A percentile compares a stretch with the other conserved stretches of the same genome.
These are phyloP conservation scores for Centruroides sculpturatus DNA, from an alignment of 1,140 invertebrate species.

Conservation along the genomic window DNA sequence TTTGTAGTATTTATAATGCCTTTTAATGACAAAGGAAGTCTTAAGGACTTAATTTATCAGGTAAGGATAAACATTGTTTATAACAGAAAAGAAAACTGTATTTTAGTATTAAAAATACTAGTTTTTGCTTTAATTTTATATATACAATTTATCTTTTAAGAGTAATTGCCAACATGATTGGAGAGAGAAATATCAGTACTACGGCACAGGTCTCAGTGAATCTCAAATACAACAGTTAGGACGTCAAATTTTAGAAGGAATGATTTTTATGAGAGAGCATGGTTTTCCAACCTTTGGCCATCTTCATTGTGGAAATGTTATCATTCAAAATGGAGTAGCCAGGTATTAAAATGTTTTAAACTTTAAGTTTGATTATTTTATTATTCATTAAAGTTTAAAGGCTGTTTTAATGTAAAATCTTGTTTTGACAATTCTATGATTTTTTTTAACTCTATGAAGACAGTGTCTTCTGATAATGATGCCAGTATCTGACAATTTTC, in stretches of 20 bases:
- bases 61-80: slow-evolving; percentile 32
- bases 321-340: slow-evolving; percentile 69
- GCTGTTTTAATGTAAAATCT: too few relatives aligned
- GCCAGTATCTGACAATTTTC: too few relatives aligned
- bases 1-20: slow-evolving; percentile 57
- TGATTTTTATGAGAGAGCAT: slow-evolving; percentile 69
- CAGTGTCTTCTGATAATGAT: too few relatives aligned
- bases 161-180: slow-evolving; percentile 53
- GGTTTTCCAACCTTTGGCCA: slow-evolving; percentile 73
- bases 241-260: slow-evolving; percentile 61
- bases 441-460: too few relatives aligned
- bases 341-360: slow-evolving; percentile 4
- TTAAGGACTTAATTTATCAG: slow-evolving; percentile 79
- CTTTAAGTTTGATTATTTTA: too few relatives aligned
- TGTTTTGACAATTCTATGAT: too few relatives aligned
- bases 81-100: not conserved
- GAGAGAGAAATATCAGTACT: slow-evolving; percentile 49
- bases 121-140: not conserved
- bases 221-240: slow-evolving; percentile 70
- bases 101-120: not conserved
- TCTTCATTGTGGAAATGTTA: slow-evolving; percentile 77
- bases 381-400: too few relatives aligned
- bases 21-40: slow-evolving; percentile 61
- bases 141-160: slow-evolving; percentile 21
- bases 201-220: slow-evolving; percentile 46